A percentile compares a stretch with the other conserved stretches of the same genome.
Evolutionary conservation across 92 coral and sea anemone species (phyloP).

Genomic region (Epizoanthus fatuus): DNA sequence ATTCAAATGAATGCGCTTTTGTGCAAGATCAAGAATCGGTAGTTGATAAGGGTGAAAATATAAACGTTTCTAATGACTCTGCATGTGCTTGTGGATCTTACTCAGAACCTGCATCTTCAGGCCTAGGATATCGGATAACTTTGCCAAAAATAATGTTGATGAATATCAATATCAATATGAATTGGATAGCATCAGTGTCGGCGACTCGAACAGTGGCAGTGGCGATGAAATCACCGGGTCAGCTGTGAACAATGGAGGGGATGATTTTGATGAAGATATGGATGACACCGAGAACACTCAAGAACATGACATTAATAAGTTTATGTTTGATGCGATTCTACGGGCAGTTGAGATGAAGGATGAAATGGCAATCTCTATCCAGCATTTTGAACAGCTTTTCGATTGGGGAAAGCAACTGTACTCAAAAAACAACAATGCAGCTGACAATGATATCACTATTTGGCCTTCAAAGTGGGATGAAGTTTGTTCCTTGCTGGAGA

Average conservation of each 20-base stretch:
- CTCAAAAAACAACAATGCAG: constrained; percentile 39
- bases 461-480: constrained; percentile 80
- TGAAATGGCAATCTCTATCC: constrained; percentile 56
- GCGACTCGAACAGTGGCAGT: constrained; percentile 27
- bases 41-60: constrained; percentile 20
- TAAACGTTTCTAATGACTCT: constrained; percentile 6
- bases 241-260: constrained; percentile 3
- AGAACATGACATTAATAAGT: constrained; percentile 32
- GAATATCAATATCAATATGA: neutral
- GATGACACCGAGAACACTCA: neutral
- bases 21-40: constrained; percentile 15
- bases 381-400: constrained; percentile 67
- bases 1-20: constrained; percentile 27
- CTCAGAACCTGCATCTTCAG: constrained; percentile 32
- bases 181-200: neutral
- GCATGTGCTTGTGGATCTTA: constrained; percentile 46
- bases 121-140: constrained; percentile 6
- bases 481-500: constrained; percentile 54
- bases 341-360: constrained; percentile 60
- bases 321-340: constrained; percentile 62
- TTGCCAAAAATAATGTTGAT: constrained; percentile 32
- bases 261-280: neutral
- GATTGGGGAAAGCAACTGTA: constrained; percentile 70
- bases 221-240: constrained; percentile 1
- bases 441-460: constrained; percentile 27